Conservation (phyloP, 2,888 invertebrate species). For the Drosophila mettleri region DNA sequence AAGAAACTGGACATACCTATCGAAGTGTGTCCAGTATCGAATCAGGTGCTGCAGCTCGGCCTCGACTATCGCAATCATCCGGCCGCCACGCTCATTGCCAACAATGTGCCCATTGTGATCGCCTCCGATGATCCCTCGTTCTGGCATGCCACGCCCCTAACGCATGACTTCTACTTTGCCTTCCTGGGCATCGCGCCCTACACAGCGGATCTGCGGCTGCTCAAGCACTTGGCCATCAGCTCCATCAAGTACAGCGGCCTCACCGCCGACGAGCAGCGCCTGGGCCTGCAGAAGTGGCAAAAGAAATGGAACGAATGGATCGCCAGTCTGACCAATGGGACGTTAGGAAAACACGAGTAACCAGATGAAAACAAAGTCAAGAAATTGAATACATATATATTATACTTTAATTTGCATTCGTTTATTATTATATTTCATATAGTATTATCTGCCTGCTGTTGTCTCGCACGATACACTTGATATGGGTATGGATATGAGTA, state of each 20-base stretch:
- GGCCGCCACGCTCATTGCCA: constrained; percentile 87
- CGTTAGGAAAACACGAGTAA: background rate
- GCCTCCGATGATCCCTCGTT: constrained; percentile 92
- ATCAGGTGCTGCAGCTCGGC: constrained; percentile 89
- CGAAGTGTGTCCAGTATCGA: constrained; percentile 92
- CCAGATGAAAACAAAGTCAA: background rate
- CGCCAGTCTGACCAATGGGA: constrained; percentile 52
- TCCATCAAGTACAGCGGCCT: constrained; percentile 90
- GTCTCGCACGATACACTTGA: constrained; percentile 55
- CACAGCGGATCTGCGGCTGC: constrained; percentile 88
- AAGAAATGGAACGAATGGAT: constrained; percentile 87
- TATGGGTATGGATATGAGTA: constrained; percentile 57
- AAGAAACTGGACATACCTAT: constrained; percentile 88
- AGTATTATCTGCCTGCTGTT: constrained; percentile 38
- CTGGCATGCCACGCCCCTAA: constrained; percentile 90
- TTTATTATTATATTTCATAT: constrained; percentile 40
- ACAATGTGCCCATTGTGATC: constrained; percentile 90
- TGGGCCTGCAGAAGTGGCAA: constrained; percentile 86
- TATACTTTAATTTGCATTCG: constrained; percentile 15
- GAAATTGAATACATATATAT: background rate
- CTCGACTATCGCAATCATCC: constrained; percentile 92
- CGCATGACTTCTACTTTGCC: constrained; percentile 92
- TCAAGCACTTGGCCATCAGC: constrained; percentile 90
- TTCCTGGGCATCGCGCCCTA: constrained; percentile 91
- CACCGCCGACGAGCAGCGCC: constrained; percentile 84